Evolutionary conservation across 1,140 invertebrate genomes (phyloP).

Genomic region (Sycophila sp.): DNA sequence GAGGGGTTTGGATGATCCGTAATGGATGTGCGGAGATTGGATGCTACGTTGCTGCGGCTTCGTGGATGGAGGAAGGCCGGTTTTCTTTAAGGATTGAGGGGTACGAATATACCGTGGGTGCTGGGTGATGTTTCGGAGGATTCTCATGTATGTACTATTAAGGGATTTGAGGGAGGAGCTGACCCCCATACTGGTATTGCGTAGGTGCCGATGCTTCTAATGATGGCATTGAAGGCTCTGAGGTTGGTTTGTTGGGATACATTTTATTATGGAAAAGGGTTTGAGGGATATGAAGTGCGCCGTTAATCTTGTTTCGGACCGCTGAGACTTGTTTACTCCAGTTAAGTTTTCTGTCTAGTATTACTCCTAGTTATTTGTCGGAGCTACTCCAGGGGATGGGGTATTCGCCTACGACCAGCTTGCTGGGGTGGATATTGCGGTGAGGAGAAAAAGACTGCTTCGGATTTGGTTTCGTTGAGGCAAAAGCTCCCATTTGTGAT

Average conservation of each 20-base stretch:
- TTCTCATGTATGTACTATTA: too few relatives aligned
- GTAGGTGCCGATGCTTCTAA: slow-evolving; percentile 22
- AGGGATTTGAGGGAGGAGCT: too few relatives aligned
- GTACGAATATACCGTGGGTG: too few relatives aligned
- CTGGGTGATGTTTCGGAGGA: too few relatives aligned
- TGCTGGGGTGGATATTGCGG: not conserved
- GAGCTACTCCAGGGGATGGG: not conserved
- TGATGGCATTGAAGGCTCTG: not conserved
- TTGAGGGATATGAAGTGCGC: slow-evolving; percentile 3
- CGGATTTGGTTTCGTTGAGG: slow-evolving; percentile 27
- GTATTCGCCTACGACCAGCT: not conserved
- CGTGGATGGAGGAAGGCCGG: too few relatives aligned
- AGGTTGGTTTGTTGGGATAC: not conserved
- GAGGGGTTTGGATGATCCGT: too few relatives aligned
- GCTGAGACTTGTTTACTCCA: slow-evolving; percentile 14
- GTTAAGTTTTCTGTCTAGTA: slow-evolving; percentile 7
- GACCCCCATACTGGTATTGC: too few relatives aligned
- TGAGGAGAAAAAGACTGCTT: slow-evolving; percentile 17
- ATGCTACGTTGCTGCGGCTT: too few relatives aligned
- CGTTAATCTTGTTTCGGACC: slow-evolving; percentile 2
- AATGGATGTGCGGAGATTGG: too few relatives aligned
- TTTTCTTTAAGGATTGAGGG: too few relatives aligned
- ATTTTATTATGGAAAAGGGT: not conserved
- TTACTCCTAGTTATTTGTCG: slow-evolving; percentile 12
- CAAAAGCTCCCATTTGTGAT: slow-evolving; percentile 20